Conservation (phyloP, 2,797 vertebrate genomes). For the Syndactyla subalaris region DNA sequence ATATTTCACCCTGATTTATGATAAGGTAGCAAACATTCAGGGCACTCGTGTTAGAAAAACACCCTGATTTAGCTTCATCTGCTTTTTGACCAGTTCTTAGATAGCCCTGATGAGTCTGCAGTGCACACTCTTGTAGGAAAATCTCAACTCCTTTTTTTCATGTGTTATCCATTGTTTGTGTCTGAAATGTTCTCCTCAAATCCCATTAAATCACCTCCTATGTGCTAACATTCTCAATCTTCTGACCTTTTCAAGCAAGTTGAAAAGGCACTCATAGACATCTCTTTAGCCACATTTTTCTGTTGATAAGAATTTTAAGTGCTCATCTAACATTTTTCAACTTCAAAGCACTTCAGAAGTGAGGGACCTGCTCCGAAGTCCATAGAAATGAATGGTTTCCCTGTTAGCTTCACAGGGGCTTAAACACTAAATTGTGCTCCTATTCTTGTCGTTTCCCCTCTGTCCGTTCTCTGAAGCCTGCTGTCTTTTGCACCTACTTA, state of each 20-base stretch:
- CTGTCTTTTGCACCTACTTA: neutral
- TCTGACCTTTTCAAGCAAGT: constrained; percentile 40
- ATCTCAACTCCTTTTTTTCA: neutral
- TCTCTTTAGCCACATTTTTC: constrained; percentile 20
- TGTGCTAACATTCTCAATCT: neutral
- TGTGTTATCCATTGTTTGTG: neutral
- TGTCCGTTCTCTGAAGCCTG: neutral
- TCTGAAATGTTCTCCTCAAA: neutral
- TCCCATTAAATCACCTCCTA: constrained; percentile 14
- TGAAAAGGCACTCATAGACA: neutral
- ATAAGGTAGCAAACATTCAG: neutral
- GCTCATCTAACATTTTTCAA: constrained; percentile 11
- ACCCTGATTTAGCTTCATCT: neutral
- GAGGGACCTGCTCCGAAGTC: neutral
- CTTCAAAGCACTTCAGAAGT: constrained; percentile 53
- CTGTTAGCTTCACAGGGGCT: neutral
- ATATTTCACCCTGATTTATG: neutral
- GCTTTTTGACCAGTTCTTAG: neutral
- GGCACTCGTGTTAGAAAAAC: neutral
- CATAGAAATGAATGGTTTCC: constrained; percentile 1
- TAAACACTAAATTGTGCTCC: neutral
- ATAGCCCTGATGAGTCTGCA: neutral
- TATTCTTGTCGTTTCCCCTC: neutral
- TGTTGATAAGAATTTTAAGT: constrained; percentile 7
- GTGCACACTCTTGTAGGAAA: neutral